phyloP scores from a whole-genome alignment of 2,797 vertebrate species.

The Eulemur albifrons region DNA sequence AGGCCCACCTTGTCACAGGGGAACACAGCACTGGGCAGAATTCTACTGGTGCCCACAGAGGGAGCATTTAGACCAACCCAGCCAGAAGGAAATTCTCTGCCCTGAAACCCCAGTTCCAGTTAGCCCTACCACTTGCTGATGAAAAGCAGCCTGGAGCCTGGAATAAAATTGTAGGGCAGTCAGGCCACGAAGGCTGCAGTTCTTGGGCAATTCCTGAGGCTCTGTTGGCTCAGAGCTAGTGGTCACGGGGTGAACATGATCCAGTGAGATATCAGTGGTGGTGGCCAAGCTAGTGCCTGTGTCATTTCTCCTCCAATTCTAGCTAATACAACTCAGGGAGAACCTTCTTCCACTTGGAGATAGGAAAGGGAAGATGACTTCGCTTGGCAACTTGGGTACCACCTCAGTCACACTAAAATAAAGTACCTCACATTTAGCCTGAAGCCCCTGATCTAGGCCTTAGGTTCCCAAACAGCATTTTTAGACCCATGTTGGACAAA shows the following conservation, averaged over 20 bases:
- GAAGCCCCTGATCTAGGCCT: not conserved
- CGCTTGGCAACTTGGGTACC: not conserved
- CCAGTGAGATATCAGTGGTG: not conserved
- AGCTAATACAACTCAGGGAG: not conserved
- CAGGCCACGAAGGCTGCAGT: not conserved
- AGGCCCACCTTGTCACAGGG: not conserved
- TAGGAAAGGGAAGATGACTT: not conserved
- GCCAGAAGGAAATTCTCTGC: not conserved
- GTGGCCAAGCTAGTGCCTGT: too few species aligned
- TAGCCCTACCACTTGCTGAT: not conserved
- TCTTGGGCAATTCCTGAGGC: not conserved
- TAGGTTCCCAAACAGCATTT: not conserved
- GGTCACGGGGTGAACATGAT: not conserved
- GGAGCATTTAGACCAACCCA: not conserved
- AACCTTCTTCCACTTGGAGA: not conserved
- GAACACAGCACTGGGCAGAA: not conserved
- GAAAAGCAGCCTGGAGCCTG: not conserved
- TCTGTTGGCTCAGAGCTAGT: not conserved
- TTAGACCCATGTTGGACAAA: not conserved
- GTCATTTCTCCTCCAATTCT: not conserved
- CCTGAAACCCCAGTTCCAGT: not conserved
- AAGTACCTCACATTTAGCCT: not conserved
- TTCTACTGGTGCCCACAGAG: not conserved
- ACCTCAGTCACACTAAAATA: not conserved
- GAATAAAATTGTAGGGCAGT: not conserved